phyloP scores from a whole-genome alignment of 1,140 invertebrate genomes.

The Cydia splendana region DNA sequence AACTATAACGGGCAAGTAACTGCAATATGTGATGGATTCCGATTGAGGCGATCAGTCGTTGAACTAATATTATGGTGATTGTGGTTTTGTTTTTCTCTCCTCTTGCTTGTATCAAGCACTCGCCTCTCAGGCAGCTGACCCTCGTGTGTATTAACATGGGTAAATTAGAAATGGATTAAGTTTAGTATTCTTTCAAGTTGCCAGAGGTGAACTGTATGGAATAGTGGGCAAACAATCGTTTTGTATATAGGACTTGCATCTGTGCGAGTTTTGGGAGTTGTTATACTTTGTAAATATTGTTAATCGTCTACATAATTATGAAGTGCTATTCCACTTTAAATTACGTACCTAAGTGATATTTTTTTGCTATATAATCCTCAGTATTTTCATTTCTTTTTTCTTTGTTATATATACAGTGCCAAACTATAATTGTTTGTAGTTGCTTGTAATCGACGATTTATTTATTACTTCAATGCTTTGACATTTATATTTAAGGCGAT shows the following conservation, averaged over 20 bases:
- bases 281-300: constrained; percentile 76
- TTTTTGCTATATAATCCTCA: constrained; percentile 56
- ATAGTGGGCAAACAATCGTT: background rate
- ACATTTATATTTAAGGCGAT: background rate
- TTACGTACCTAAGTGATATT: constrained; percentile 49
- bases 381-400: constrained; percentile 53
- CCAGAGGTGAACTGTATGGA: background rate
- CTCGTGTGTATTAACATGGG: background rate
- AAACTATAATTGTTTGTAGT: constrained; percentile 62
- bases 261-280: constrained; percentile 54
- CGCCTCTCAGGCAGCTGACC: background rate
- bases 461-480: constrained; percentile 36
- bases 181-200: constrained; percentile 4
- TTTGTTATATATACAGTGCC: constrained; percentile 62
- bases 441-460: constrained; percentile 44
- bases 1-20: constrained; percentile 35
- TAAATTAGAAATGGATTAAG: constrained; percentile 15
- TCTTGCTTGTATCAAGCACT: constrained; percentile 38
- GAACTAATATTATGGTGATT: constrained; percentile 35
- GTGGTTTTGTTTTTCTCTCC: constrained; percentile 38
- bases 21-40: constrained; percentile 12
- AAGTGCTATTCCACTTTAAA: constrained; percentile 60
- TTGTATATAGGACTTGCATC: constrained; percentile 30
- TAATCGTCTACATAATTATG: constrained; percentile 51
- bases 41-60: constrained; percentile 35